Conservation (phyloP, 92 coral and sea anemone genomes). For the Parazoanthus swiftii region DNA sequence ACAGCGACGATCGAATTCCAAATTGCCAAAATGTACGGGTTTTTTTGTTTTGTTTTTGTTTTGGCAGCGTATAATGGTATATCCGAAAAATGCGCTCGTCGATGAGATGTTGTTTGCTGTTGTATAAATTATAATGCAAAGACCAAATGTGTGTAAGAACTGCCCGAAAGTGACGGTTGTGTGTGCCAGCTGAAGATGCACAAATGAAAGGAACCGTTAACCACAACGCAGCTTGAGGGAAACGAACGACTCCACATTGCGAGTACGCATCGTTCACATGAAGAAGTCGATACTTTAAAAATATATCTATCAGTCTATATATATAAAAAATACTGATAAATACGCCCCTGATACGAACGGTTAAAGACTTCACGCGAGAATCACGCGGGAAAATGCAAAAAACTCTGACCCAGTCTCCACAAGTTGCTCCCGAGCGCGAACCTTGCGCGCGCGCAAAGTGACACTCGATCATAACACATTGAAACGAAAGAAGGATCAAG, state of each 20-base stretch:
- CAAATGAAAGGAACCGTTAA: background rate
- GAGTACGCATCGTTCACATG: background rate
- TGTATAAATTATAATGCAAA: too few relatives aligned
- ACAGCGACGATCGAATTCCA: background rate
- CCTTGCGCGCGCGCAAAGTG: constrained; percentile 37
- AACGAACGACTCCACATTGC: background rate
- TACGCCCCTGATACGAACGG: too few relatives aligned
- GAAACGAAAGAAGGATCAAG: background rate
- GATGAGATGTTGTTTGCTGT: too few relatives aligned
- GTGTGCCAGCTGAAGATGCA: background rate
- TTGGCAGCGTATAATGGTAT: background rate
- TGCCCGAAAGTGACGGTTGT: too few relatives aligned
- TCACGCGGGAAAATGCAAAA: background rate
- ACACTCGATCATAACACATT: constrained; percentile 14
- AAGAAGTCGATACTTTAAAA: too few relatives aligned
- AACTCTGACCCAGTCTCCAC: constrained; percentile 21
- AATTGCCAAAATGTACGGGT: too few relatives aligned
- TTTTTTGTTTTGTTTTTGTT: too few relatives aligned
- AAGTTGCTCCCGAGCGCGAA: constrained; percentile 1
- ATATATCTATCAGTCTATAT: too few relatives aligned
- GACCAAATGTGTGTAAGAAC: background rate
- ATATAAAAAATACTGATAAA: too few relatives aligned
- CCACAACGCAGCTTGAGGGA: background rate
- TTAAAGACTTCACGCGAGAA: background rate
- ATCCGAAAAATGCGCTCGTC: too few relatives aligned